phyloP scores from a whole-genome alignment of 2,797 vertebrate species.

The Huso huso region DNA sequence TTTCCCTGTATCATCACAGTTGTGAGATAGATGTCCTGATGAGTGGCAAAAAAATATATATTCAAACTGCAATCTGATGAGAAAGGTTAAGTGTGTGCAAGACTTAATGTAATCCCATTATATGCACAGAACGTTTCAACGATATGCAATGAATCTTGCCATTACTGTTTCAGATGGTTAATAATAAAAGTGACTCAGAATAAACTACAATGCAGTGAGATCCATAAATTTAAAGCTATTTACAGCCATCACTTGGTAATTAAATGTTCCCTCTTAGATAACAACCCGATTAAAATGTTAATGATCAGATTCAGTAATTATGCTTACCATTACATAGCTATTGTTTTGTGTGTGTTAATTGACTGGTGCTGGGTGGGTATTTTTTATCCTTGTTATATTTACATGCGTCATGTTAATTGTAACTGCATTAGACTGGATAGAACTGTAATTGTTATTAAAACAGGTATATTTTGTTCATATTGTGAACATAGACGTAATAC shows the following conservation, averaged over 20 bases:
- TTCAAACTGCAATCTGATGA: too few relatives aligned
- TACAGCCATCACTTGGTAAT: neutral
- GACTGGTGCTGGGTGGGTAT: neutral
- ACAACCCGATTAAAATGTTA: neutral
- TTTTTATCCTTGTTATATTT: neutral
- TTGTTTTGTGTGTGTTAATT: neutral
- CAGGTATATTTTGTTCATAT: neutral
- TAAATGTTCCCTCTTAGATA: neutral
- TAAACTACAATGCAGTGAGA: too few relatives aligned
- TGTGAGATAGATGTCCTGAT: too few relatives aligned
- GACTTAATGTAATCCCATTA: too few relatives aligned
- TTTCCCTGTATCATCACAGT: too few relatives aligned
- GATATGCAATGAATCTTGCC: too few relatives aligned
- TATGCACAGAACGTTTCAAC: too few relatives aligned
- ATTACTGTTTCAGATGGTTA: too few relatives aligned
- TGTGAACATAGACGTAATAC: too few relatives aligned
- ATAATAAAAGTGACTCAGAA: too few relatives aligned
- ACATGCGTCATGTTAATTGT: neutral
- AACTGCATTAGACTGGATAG: neutral
- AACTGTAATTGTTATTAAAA: neutral
- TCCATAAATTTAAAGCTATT: neutral
- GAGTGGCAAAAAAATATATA: too few relatives aligned
- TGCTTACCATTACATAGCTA: neutral
- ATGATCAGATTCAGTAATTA: neutral
- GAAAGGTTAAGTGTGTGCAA: too few relatives aligned